phyloP scores from a whole-genome alignment of 1,140 invertebrate species.

The Neotoxoptera formosana region DNA sequence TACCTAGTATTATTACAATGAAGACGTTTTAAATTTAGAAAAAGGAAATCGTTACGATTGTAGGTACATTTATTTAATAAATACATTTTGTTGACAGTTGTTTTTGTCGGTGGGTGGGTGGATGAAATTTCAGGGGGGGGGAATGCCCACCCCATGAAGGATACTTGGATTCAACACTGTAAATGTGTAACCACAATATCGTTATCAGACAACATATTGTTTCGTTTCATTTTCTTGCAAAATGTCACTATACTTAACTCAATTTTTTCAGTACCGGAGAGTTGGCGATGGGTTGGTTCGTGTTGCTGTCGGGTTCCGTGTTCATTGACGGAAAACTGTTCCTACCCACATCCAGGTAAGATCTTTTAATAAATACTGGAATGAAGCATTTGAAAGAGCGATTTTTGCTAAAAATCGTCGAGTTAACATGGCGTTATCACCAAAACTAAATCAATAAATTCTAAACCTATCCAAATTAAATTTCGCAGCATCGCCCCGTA shows the following conservation, averaged over 20 bases:
- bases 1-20: no score
- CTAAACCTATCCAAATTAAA: background rate
- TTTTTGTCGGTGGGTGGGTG: no score
- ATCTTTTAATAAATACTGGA: background rate
- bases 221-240: background rate
- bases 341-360: slow-evolving; percentile 82
- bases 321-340: slow-evolving; percentile 91
- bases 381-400: no score
- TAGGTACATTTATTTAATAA: no score
- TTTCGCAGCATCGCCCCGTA: background rate
- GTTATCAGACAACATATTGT: background rate
- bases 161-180: no score
- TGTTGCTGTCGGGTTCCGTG: slow-evolving; percentile 83
- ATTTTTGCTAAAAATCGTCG: background rate
- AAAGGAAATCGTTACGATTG: no score
- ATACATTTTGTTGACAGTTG: no score
- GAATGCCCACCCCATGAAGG: no score
- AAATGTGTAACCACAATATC: no score
- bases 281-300: slow-evolving; percentile 83
- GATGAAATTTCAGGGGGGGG: no score
- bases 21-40: no score
- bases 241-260: background rate
- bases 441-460: background rate
- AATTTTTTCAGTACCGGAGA: slow-evolving; percentile 77
- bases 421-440: background rate